phyloP scores from a whole-genome alignment of 2,797 vertebrate genomes.

The Neosilurus hyrtlii region DNA sequence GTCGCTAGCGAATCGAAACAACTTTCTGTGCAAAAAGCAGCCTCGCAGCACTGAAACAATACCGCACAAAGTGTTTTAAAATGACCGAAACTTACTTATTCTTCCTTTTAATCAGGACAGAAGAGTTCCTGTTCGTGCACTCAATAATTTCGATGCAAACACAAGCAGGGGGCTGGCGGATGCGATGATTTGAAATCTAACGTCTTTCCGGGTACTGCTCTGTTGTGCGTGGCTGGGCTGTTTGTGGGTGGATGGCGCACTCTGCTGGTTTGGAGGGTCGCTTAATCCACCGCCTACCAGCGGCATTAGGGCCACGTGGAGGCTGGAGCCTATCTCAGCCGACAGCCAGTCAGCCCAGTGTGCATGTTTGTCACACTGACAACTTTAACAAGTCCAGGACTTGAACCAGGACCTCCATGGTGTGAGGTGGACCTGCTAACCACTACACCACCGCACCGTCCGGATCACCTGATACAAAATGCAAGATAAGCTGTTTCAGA shows the following conservation, averaged over 20 bases:
- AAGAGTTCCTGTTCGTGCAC: slow-evolving; percentile 31
- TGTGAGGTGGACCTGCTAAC: no score
- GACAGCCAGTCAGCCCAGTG: no score
- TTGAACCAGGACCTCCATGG: no score
- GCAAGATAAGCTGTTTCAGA: no score
- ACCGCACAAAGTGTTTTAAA: slow-evolving; percentile 6
- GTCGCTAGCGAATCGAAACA: slow-evolving; percentile 26
- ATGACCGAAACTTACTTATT: slow-evolving; percentile 37
- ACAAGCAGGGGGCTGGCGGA: slow-evolving; percentile 22
- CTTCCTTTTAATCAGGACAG: neutral
- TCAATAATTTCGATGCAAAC: slow-evolving; percentile 40
- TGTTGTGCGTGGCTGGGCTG: neutral
- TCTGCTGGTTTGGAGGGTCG: slow-evolving; percentile 4
- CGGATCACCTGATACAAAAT: no score
- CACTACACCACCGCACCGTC: no score
- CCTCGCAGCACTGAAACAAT: neutral
- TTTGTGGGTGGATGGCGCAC: neutral
- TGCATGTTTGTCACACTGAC: no score
- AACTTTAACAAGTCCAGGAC: no score
- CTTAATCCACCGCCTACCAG: neutral
- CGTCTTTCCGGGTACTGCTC: slow-evolving; percentile 30
- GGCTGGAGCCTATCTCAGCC: no score
- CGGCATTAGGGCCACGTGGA: no score
- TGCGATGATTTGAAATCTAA: slow-evolving; percentile 52
- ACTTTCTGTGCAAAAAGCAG: slow-evolving; percentile 34